Evolutionary conservation across 2,113 vertebrate species (phyloP), one percentile per base, ranked within the genome.

Genomic region (Pluvianellus socialis): DNA sequence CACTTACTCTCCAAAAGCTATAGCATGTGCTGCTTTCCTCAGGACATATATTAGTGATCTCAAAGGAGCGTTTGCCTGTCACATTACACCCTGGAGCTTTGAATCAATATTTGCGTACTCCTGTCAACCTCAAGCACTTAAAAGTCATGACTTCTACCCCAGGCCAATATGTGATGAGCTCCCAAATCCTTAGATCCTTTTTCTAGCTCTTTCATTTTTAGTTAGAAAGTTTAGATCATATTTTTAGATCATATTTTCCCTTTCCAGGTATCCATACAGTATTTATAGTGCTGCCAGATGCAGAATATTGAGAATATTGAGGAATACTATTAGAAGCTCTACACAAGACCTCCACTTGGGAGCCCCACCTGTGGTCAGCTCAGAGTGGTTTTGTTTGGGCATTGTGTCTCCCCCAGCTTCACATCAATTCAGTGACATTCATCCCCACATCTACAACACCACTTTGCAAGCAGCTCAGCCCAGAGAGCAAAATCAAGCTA

Each of bases 101-200:
- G 74, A 93, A 92, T 90, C 79, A 83, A 47, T 90, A 90, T 90
- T 95, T 86, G 50, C 58, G 75, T 71, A 21, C 22, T 92, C 58
- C 67, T 79, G 40, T 52, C 76, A 96, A 75, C 35, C 49, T 89
- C 59, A 45, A 85, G 32, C 15, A 75, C 74, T 91, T 61, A 68
- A 49, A 93, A 89, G 61, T 45, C 9, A 1, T 73, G 72, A 76
- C 63, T 92, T 18, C 50, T 58, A 82, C 17, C 28, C 49, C 32
- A 71, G 75, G 47, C n/a, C 55, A 67, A 3, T 28, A 66, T 30
- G 35, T 33, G 42, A 76, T 24, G 55, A 90, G 53, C 32, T 66
- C 45, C 32, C 55, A 75, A 65, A 86, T 50, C 33, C 22, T 10
- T 72, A 61, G 21, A 56, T 52, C 7, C 3, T 76, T 94, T 79